Base-by-base conservation (phyloP, 2,888 invertebrate genomes). In the Drosophila infuscata region DNA sequence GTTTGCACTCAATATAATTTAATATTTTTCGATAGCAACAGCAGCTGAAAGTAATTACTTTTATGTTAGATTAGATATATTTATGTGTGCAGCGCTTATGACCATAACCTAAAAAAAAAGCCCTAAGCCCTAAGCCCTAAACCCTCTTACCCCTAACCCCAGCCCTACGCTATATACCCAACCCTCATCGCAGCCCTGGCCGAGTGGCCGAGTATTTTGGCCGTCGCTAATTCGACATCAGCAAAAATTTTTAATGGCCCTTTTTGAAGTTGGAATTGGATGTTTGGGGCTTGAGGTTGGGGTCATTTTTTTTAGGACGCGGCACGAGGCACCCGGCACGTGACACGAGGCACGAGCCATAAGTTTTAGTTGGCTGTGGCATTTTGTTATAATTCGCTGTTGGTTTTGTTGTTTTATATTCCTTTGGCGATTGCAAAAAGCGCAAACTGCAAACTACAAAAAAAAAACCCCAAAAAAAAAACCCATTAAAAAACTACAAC, bases 1-100 rank as follows among this genome's bases (percentile, higher is more conserved):
- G 73, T 70, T 63, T 83, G 78, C 90, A 85, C 90, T 89, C 86
- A 89, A 86, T 89, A 86, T 89, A 86, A 86, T 86, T 86, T 86
- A 85, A 89, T 86, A 86, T 88, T 89, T 86, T 79, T 85, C 85
- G 85, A 85, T 86, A 89, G 85, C 82, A 87, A 82, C 85, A 84
- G 79, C 86, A 86, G 90, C 90, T 86, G 86, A 86, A 86, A 89
- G 86, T 86, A 86, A 86, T 86, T 86, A 86, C 86, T 89, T 86
- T 88, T 64, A 81, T 88, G 83, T 72, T 86, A 86, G 86, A 88
- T 86, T 86, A 89, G 85, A 89, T 82, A 87, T 87, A 89, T 85
- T 89, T 85, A 81, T 90, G 81, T 81, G 75, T 64, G 71, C 61
- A 17, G 35, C 62, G 74, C 76, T 79, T 75, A 77, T 79, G 77